Percentiles rank a stretch among this genome's conserved stretches.
Evolutionary conservation across 2,888 invertebrate species (phyloP).

Genomic region (Deladenus siricidicola): DNA sequence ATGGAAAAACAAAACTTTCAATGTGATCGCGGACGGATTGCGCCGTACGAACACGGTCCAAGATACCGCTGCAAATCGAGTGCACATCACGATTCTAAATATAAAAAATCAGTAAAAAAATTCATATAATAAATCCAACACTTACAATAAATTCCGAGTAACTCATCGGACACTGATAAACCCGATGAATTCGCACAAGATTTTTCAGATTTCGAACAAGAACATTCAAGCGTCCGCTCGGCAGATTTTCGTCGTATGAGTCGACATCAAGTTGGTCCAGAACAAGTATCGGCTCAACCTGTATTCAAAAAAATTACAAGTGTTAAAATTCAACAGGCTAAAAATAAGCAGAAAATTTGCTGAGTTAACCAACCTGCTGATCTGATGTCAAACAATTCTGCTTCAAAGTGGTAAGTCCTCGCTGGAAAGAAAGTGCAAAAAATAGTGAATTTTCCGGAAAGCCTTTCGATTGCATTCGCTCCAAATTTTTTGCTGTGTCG

Average conservation of each 20-base stretch:
- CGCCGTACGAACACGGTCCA: conserved; percentile 16
- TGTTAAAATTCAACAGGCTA: background rate
- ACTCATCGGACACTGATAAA: conserved; percentile 19
- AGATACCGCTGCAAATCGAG: conserved; percentile 13
- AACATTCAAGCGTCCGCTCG: conserved; percentile 9
- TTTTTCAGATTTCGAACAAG: conserved; percentile 13
- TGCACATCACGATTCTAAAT: conserved; percentile 6
- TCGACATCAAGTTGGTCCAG: conserved; percentile 1
- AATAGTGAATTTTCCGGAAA: conserved; percentile 19
- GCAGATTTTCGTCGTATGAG: background rate
- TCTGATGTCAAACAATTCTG: conserved; percentile 12
- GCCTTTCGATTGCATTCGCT: conserved; percentile 12
- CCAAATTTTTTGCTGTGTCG: conserved; percentile 7
- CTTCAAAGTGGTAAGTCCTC: conserved; percentile 8
- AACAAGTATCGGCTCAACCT: background rate
- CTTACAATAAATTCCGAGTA: conserved; percentile 12
- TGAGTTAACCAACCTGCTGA: conserved; percentile 17
- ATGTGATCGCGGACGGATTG: conserved; percentile 27
- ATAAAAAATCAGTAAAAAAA: background rate
- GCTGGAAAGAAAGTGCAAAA: conserved; percentile 19
- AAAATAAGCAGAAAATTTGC: background rate
- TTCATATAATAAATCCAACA: background rate
- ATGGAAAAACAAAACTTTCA: conserved; percentile 35
- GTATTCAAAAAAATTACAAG: background rate
- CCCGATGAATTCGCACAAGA: conserved; percentile 6